Conservation (phyloP, 2,888 invertebrate species). For the Tetranychus piercei region DNA sequence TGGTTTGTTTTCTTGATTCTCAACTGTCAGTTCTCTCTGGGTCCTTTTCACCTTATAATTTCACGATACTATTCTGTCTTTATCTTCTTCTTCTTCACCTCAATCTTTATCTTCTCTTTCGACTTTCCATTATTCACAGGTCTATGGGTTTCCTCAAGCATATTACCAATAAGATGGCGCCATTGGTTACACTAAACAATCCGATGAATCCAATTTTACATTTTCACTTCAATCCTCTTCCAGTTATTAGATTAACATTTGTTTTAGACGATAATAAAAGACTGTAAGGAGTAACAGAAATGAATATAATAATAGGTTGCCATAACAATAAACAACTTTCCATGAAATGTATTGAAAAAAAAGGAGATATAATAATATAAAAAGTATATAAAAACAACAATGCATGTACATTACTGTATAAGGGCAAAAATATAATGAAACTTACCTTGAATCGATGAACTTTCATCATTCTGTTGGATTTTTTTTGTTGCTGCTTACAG, state of each 20-base stretch:
- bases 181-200: too few species aligned
- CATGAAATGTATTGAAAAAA: background rate
- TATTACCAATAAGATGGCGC: too few species aligned
- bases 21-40: too few species aligned
- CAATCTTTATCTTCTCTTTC: too few species aligned
- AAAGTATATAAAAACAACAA: background rate
- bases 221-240: too few species aligned
- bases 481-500: background rate
- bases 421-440: background rate
- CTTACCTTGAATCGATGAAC: background rate
- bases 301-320: background rate
- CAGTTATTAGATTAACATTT: background rate
- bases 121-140: too few species aligned
- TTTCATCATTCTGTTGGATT: background rate
- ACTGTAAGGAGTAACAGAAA: background rate
- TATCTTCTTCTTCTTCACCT: too few species aligned
- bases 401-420: background rate
- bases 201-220: too few species aligned
- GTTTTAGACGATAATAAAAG: background rate
- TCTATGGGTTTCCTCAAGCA: too few species aligned
- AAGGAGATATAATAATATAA: background rate
- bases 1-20: too few species aligned
- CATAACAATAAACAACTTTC: background rate
- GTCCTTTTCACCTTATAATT: too few species aligned
- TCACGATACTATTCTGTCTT: too few species aligned